Conservation (phyloP, 2,797 vertebrate genomes). For the Furcifer pardalis region DNA sequence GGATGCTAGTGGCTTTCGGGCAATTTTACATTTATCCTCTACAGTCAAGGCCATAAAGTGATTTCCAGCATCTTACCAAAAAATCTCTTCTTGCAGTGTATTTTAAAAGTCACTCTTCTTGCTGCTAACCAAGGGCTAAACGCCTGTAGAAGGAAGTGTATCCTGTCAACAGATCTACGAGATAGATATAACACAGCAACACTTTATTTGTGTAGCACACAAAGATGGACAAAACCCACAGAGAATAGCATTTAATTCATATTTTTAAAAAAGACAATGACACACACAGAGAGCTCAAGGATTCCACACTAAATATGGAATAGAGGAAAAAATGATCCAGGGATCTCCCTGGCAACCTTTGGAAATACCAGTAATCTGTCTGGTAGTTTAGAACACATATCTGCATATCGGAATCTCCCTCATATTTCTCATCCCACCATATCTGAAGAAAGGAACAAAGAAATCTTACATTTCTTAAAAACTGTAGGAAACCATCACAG, state of each 20-base stretch:
- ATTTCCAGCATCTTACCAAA: background rate
- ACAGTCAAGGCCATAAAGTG: background rate
- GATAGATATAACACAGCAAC: conserved; percentile 11
- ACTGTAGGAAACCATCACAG: conserved; percentile 4
- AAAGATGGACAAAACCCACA: conserved; percentile 9
- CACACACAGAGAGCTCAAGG: conserved; percentile 8
- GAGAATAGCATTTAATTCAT: conserved; percentile 33
- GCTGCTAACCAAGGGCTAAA: background rate
- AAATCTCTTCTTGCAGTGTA: background rate
- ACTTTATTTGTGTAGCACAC: conserved; percentile 31
- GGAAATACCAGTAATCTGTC: background rate
- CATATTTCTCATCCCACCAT: background rate
- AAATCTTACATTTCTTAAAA: background rate
- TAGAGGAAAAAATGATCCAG: background rate
- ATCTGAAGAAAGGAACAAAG: background rate
- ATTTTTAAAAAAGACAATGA: background rate
- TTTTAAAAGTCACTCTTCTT: background rate
- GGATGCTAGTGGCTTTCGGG: no score
- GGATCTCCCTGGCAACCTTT: conserved; percentile 13
- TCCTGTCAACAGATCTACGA: conserved; percentile 3
- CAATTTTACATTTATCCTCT: no score
- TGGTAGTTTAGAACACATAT: background rate
- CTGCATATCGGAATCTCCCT: background rate
- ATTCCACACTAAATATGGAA: conserved; percentile 9
- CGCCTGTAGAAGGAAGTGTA: background rate